A percentile compares a stretch with the other conserved stretches of the same genome.
Evolutionary conservation across 2,113 vertebrate species (phyloP).

Genomic region (Scomber colias): DNA sequence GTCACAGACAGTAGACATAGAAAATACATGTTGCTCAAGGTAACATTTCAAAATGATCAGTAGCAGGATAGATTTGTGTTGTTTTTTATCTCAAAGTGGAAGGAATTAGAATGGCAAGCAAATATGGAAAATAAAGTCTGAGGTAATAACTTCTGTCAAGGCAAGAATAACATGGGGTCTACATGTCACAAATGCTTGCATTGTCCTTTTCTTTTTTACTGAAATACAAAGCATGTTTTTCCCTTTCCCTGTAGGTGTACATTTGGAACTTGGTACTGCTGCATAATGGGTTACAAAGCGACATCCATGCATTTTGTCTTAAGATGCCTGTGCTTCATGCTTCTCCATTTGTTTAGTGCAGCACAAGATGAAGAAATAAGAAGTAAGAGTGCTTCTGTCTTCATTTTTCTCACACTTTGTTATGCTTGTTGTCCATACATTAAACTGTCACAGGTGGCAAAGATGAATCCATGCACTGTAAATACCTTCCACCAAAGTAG

Average conservation of each 20-base stretch:
- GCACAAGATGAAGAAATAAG: constrained; percentile 93
- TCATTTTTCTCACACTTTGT: constrained; percentile 66
- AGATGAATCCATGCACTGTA: background rate
- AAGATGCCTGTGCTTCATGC: constrained; percentile 85
- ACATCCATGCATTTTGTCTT: constrained; percentile 81
- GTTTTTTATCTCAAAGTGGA: background rate
- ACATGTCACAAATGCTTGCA: constrained; percentile 50
- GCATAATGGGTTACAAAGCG: constrained; percentile 83
- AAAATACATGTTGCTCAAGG: background rate
- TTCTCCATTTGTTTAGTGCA: constrained; percentile 84
- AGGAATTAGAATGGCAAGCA: background rate
- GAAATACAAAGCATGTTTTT: constrained; percentile 75
- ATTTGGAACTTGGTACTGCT: constrained; percentile 76
- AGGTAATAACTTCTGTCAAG: constrained; percentile 28
- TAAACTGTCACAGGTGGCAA: constrained; percentile 30
- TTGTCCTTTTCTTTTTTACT: constrained; percentile 52
- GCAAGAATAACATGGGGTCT: constrained; percentile 40
- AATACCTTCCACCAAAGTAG: background rate
- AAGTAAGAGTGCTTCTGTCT: constrained; percentile 90
- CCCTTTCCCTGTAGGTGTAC: constrained; percentile 80
- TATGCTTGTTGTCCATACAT: constrained; percentile 61
- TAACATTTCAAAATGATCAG: background rate
- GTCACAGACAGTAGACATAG: too few species aligned
- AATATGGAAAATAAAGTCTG: constrained; percentile 18
- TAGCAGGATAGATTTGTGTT: constrained; percentile 1